Conservation (phyloP, 2,113 vertebrate genomes). For the Rhadina sibilatrix region DNA sequence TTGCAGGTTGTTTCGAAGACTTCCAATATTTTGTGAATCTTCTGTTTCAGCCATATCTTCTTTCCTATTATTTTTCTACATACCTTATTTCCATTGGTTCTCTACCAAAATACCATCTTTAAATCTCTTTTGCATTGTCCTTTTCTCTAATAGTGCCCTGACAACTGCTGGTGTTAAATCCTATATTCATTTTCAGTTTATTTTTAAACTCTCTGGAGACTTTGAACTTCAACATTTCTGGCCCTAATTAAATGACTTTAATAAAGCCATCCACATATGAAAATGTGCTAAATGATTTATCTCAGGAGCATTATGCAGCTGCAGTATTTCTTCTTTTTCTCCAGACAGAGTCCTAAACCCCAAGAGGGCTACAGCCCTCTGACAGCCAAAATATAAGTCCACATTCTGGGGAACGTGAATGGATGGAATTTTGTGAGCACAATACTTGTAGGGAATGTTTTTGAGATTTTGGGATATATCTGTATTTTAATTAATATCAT, state of each 20-base stretch:
- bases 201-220: not conserved
- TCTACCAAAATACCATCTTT: not conserved
- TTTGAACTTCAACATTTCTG: not conserved
- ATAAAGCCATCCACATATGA: not conserved
- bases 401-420: not conserved
- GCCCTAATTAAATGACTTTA: not conserved
- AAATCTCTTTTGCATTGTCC: not conserved
- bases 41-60: not conserved
- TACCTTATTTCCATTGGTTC: not conserved
- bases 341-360: not conserved
- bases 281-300: constrained; percentile 26
- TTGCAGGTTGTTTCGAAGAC: not conserved
- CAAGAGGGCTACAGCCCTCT: not conserved
- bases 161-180: not conserved
- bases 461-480: constrained; percentile 6
- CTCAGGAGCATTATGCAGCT: not conserved
- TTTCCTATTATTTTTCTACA: not conserved
- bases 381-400: not conserved
- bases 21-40: not conserved
- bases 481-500: constrained; percentile 26
- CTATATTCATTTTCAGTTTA: not conserved
- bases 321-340: not conserved
- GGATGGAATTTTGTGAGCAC: not conserved
- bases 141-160: not conserved
- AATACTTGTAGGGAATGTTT: not conserved